phyloP scores from a whole-genome alignment of 2,797 vertebrate genomes.

The Hyperoplus lanceolatus region DNA sequence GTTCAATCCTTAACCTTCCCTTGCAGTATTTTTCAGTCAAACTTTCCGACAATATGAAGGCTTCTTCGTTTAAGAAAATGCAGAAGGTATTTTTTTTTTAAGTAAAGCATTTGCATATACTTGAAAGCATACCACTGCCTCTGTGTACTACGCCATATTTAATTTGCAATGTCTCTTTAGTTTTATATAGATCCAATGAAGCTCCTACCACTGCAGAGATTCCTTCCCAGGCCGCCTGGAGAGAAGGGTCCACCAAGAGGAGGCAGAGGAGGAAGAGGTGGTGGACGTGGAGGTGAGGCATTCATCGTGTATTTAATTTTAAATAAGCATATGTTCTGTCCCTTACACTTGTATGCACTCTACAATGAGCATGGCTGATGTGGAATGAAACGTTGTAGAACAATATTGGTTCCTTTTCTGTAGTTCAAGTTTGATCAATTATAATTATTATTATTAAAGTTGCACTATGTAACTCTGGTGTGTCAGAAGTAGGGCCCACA shows the following conservation, averaged over 20 bases:
- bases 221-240: conserved; percentile 95
- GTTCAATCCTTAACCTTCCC: conserved; percentile 62
- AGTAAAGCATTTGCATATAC: background rate
- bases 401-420: background rate
- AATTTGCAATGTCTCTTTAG: conserved; percentile 74
- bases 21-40: conserved; percentile 98
- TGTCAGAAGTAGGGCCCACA: too few relatives aligned
- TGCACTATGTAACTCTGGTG: too few relatives aligned
- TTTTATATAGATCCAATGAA: conserved; percentile 98
- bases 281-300: conserved; percentile 83
- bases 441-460: too few relatives aligned
- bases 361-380: too few relatives aligned
- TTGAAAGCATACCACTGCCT: accelerated
- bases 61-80: conserved; percentile 96
- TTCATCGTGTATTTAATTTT: too few relatives aligned
- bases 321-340: too few relatives aligned
- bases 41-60: conserved; percentile 97
- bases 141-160: background rate
- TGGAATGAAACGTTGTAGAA: too few relatives aligned
- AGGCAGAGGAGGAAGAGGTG: conserved; percentile 89
- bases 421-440: too few relatives aligned
- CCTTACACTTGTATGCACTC: too few relatives aligned
- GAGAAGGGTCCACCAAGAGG: conserved; percentile 94
- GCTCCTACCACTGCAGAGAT: conserved; percentile 94
- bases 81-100: conserved; percentile 90